phyloP scores from a whole-genome alignment of 2,888 invertebrate genomes.

The Nomada lathburiana region DNA sequence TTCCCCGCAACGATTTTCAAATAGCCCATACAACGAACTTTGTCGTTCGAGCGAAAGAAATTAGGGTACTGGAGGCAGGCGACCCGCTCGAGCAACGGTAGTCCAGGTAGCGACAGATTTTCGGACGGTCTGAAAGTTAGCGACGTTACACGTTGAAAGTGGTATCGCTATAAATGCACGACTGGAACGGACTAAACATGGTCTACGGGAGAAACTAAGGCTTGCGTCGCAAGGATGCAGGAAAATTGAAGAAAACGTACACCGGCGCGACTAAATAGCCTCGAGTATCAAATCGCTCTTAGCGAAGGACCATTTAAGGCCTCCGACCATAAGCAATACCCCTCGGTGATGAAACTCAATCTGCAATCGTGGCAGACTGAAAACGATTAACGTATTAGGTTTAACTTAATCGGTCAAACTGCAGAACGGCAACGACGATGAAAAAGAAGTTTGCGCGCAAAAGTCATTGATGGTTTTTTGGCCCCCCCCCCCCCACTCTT shows the following conservation, averaged over 20 bases:
- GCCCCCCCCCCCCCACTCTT: not conserved
- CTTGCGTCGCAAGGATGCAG: constrained; percentile 62
- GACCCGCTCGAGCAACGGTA: not conserved
- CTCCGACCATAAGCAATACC: constrained; percentile 70
- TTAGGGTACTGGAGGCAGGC: not conserved
- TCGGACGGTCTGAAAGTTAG: constrained; percentile 18
- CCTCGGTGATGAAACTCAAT: constrained; percentile 70
- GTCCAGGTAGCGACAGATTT: constrained; percentile 28
- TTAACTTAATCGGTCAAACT: constrained; percentile 59
- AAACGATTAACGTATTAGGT: constrained; percentile 70
- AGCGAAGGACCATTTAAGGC: constrained; percentile 72
- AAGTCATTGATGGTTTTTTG: not conserved
- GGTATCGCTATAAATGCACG: constrained; percentile 55
- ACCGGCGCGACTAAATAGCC: constrained; percentile 62
- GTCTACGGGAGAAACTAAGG: constrained; percentile 61
- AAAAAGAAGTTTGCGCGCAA: constrained; percentile 37
- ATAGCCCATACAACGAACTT: no score
- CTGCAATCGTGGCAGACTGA: constrained; percentile 67
- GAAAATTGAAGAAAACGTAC: constrained; percentile 70
- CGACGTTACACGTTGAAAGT: constrained; percentile 51
- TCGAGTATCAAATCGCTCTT: constrained; percentile 71
- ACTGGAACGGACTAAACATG: constrained; percentile 60
- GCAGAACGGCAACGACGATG: constrained; percentile 10
- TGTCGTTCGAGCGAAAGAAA: not conserved
- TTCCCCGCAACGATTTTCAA: no score